Evolutionary conservation across 2,113 vertebrate species (phyloP).

Genomic region (Acanthisitta chloris): DNA sequence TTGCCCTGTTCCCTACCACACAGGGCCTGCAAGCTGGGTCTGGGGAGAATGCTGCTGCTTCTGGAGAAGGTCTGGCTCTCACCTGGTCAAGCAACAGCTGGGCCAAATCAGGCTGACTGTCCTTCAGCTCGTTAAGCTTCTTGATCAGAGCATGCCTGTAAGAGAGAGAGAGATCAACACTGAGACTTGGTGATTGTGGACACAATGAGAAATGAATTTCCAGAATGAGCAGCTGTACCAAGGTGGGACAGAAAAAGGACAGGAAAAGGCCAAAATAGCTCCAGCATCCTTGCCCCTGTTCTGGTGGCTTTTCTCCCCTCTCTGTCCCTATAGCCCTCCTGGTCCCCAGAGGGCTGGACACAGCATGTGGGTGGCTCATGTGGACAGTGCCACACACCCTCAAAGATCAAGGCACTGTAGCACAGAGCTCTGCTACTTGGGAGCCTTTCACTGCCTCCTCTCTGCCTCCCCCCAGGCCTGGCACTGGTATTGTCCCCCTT

Average conservation of each 20-base stretch:
- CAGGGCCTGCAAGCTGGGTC: not conserved
- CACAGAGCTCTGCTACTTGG: not conserved
- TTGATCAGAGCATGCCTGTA: conserved; percentile 88
- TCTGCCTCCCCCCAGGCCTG: not conserved
- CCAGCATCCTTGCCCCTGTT: not conserved
- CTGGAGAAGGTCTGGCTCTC: not conserved
- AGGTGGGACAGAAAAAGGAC: not conserved
- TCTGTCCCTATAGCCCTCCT: not conserved
- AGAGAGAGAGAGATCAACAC: not conserved
- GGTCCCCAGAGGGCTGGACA: not conserved
- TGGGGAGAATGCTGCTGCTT: not conserved
- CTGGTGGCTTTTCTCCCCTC: not conserved
- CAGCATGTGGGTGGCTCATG: not conserved
- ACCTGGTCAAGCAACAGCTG: conserved; percentile 93
- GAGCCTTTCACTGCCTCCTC: not conserved
- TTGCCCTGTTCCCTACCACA: not conserved
- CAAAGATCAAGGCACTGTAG: not conserved
- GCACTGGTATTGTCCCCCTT: not conserved
- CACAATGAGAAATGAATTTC: not conserved
- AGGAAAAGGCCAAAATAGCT: not conserved
- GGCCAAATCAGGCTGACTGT: conserved; percentile 84
- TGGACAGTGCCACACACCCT: accelerated
- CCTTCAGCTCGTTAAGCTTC: conserved; percentile 84
- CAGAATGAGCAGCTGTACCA: not conserved
- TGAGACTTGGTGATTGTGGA: not conserved